These are phyloP conservation scores for Chaetodon trifasciatus DNA, from an alignment of 2,797 vertebrate species.

Conservation along the genomic window DNA sequence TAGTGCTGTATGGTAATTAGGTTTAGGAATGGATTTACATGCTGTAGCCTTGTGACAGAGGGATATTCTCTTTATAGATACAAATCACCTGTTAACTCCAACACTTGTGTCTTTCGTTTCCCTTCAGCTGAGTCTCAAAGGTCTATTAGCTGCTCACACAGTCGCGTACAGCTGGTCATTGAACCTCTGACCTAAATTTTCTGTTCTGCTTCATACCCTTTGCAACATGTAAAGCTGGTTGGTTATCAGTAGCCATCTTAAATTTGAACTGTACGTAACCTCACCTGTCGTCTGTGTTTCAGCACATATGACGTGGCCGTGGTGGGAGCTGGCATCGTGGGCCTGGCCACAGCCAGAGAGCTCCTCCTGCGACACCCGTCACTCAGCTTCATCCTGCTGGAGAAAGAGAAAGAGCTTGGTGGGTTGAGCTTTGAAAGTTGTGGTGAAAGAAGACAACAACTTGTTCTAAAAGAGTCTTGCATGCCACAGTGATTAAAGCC, in stretches of 20 bases:
- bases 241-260: background rate
- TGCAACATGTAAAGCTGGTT: background rate
- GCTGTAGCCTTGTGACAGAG: background rate
- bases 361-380: slow-evolving; percentile 89
- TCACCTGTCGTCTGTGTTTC: slow-evolving; percentile 40
- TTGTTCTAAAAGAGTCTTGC: background rate
- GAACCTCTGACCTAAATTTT: slow-evolving; percentile 50
- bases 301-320: slow-evolving; percentile 90
- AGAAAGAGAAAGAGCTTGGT: slow-evolving; percentile 95
- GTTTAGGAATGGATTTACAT: background rate
- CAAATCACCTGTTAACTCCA: background rate
- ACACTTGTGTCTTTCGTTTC: background rate
- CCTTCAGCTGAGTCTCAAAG: slow-evolving; percentile 47
- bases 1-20: background rate
- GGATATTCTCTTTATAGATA: background rate
- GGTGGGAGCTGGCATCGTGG: slow-evolving; percentile 94
- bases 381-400: slow-evolving; percentile 90
- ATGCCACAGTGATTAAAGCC: background rate
- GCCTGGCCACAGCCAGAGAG: slow-evolving; percentile 92
- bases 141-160: slow-evolving; percentile 20
- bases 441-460: background rate
- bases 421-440: slow-evolving; percentile 44
- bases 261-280: background rate
- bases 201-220: background rate
- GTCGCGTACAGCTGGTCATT: slow-evolving; percentile 44